These are phyloP conservation scores for Lynx canadensis DNA, from an alignment of 2,113 vertebrate genomes.

Conservation along the genomic window DNA sequence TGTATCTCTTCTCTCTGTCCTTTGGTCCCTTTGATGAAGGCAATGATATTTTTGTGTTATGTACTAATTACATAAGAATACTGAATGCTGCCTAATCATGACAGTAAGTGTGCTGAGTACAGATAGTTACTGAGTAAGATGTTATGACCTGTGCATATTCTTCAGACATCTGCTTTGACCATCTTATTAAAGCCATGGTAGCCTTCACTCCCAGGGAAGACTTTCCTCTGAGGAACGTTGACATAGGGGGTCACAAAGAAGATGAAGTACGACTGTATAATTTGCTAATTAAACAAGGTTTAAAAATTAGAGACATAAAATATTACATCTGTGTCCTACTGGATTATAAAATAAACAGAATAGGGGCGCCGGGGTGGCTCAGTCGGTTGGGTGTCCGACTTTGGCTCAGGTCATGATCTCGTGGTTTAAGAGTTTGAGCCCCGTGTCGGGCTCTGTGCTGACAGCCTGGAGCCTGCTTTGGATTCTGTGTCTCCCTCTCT, in stretches of 20 bases:
- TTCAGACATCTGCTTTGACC: constrained; percentile 21
- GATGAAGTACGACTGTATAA: constrained; percentile 12
- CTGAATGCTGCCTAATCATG: background rate
- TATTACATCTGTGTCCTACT: background rate
- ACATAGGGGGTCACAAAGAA: constrained; percentile 4
- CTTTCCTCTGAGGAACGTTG: background rate
- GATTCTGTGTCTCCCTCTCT: too few species aligned
- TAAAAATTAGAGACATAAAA: constrained; percentile 29
- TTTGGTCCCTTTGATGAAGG: background rate
- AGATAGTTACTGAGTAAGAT: constrained; percentile 40
- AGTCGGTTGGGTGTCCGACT: too few species aligned
- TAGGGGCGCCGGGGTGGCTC: background rate
- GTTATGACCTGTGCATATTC: background rate
- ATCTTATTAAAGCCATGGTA: background rate
- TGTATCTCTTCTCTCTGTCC: background rate
- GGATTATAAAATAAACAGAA: constrained; percentile 18
- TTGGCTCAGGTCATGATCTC: too few species aligned
- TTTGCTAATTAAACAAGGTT: constrained; percentile 8
- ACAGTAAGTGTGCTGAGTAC: background rate
- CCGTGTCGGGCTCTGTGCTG: too few species aligned
- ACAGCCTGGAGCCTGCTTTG: too few species aligned
- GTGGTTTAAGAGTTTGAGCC: too few species aligned
- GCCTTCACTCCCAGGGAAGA: constrained; percentile 36
- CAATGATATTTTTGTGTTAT: background rate
- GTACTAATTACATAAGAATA: background rate